Base-by-base conservation (phyloP, 2,113 vertebrate genomes). In the Bombycilla garrulus region DNA sequence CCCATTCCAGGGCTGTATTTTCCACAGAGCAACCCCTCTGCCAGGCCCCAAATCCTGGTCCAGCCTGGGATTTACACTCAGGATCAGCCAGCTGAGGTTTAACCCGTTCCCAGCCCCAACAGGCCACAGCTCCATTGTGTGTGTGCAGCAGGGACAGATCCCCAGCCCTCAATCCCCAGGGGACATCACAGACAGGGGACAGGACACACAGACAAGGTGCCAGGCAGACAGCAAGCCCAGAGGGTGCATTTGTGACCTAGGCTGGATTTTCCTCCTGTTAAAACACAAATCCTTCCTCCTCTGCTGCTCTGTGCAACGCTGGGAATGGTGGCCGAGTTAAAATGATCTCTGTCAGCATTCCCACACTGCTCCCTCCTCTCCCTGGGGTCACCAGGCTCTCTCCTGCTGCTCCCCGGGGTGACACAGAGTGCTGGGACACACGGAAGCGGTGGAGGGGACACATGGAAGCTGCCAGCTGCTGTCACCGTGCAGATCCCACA, bases 51-150 rank as follows among this genome's bases (percentile, higher is more conserved):
- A 14, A 40, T 53, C 28, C 28, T 24, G 28, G 11, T 44, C 4
- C 24, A 44, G 5, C 10, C 11, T 25, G 6, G 38, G 6, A 15
- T 2, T 25, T 4, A 36, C 3, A 33, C 51, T 23, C 38, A 71
- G 62, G 12, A 4, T 2, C 54, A 29, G 15, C 40, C 56, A 61
- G 45, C 7, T 77, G 36, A 51, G 47, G 29, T 78, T 78, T n/a
- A 29, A 9, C 29, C 45, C 53, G 2, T 12, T 42, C 38, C 84
- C 70, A 85, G 50, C 25, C 50, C 45, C 23, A 4, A 90, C 58
- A 67, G 40, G 9, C 51, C 29, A 3, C 2, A 3, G 51, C 71
- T n/a, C 48, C 2, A 0, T 2, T 36, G 22, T 6, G 29, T 31
- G 67, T 15, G 45, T 6, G 31, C 26, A 48, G 56, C 7, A 82